Evolutionary conservation across 2,888 invertebrate genomes (phyloP), one percentile per base, ranked within the genome.

Genomic region (Trichopria drosophilae): DNA sequence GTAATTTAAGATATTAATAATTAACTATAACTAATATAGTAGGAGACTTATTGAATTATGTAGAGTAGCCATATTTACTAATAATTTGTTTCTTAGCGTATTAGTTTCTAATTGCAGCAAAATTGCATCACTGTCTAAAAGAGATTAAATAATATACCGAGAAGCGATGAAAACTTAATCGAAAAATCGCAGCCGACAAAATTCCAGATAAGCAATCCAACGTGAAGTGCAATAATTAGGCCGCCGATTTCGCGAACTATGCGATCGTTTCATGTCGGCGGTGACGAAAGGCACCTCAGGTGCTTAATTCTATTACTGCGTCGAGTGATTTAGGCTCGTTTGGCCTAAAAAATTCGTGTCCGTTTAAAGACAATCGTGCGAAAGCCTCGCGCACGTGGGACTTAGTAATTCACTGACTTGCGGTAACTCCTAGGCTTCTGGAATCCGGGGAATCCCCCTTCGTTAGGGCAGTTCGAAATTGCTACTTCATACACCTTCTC

Each of bases 371-470:
- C 51, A 42, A 58, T 55, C 55, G 51, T 47, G 47, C 46, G 29
- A 51, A 58, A 54, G 34, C 53, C 58, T 42, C 20, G 40, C 53
- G 51, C 49, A 51, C 37, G 22, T 28, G 15, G 29, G 32, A 32
- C 54, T 24, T 20, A 16, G 31, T 47, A 37, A 41, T 43, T 41
- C 44, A 29, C 29, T 24, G 28, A 15, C 22, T 39, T 20, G 32
- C 52, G 13, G 9, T 28, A 22, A 32, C 7, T 45, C 29, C 31
- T 31, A 26, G 35, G 12, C 43, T 46, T 34, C 40, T 58, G 60
- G 66, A 63, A 66, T 67, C 62, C 57, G 44, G 60, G 55, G 66
- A 67, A 67, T 67, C 63, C 61, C 52, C 56, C 60, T 65, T 67
- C 66, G 66, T 67, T 64, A 64, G 60, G 60, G 55, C 58, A 40